Evolutionary conservation across 1,140 invertebrate species (phyloP).

Genomic region (Drosophila biarmipes): DNA sequence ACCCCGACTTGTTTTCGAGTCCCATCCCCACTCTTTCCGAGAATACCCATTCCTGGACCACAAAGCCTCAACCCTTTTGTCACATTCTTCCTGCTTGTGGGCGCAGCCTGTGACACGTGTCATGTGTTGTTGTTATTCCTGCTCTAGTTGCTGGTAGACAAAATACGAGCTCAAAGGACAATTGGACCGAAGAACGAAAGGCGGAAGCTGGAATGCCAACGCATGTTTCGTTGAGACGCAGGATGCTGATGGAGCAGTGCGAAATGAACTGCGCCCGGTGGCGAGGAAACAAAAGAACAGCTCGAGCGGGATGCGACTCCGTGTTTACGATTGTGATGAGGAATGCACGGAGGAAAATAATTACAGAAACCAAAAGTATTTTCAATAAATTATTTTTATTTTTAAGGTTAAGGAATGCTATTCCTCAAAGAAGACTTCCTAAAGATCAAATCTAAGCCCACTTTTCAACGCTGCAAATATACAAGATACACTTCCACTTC

Average conservation of each 20-base stretch:
- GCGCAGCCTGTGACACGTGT: conserved; percentile 66
- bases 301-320: conserved; percentile 27
- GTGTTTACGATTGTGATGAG: conserved; percentile 42
- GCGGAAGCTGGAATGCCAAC: conserved; percentile 57
- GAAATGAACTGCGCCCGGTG: conserved; percentile 66
- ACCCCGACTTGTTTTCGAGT: background rate
- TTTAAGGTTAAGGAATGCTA: too few species aligned
- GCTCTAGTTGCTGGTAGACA: conserved; percentile 45
- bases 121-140: conserved; percentile 60
- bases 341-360: conserved; percentile 1
- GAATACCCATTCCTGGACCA: background rate
- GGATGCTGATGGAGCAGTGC: conserved; percentile 48
- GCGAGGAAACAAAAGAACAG: conserved; percentile 54
- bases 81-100: conserved; percentile 25
- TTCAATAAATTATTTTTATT: too few species aligned
- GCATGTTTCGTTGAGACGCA: conserved; percentile 55
- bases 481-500: too few species aligned
- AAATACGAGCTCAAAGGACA: conserved; percentile 32
- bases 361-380: too few species aligned
- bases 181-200: background rate
- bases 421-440: too few species aligned
- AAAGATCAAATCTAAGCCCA: too few species aligned
- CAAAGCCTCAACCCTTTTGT: conserved; percentile 31
- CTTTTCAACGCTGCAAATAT: too few species aligned
- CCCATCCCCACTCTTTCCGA: background rate